These are phyloP conservation scores for Emmelina monodactyla DNA, from an alignment of 2,888 invertebrate genomes.

Conservation along the genomic window DNA sequence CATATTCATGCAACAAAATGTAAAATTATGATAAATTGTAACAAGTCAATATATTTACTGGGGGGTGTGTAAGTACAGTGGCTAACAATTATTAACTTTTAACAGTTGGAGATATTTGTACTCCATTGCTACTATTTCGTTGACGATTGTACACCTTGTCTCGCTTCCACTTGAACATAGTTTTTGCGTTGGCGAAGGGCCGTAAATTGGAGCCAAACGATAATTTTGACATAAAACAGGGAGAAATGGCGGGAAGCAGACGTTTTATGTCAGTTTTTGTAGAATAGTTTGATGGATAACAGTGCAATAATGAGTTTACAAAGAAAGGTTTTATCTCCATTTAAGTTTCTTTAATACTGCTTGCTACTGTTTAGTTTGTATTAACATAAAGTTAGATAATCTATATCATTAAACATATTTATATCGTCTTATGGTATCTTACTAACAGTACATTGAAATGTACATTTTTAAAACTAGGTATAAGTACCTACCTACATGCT, in stretches of 20 bases:
- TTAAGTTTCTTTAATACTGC: no score
- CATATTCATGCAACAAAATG: neutral
- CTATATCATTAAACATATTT: no score
- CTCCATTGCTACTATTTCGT: neutral
- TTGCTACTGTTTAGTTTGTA: no score
- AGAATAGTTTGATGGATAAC: conserved; percentile 36
- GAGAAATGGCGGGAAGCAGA: conserved; percentile 39
- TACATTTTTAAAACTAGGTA: no score
- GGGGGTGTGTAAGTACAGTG: conserved; percentile 1
- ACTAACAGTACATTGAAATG: no score
- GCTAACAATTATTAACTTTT: neutral
- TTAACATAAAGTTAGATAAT: no score
- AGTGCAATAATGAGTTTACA: no score
- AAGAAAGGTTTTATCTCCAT: no score
- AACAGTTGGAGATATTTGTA: neutral
- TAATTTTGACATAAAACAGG: conserved; percentile 63
- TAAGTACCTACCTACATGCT: no score
- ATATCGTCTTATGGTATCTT: no score
- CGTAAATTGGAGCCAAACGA: conserved; percentile 53
- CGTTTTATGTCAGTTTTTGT: conserved; percentile 52
- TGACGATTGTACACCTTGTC: neutral
- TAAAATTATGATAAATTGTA: conserved; percentile 23
- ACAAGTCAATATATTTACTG: conserved; percentile 52
- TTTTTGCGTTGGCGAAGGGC: conserved; percentile 41
- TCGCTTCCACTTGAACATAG: conserved; percentile 33